These are phyloP conservation scores for Nomada ferruginata DNA, from an alignment of 2,888 invertebrate species.

Conservation along the genomic window DNA sequence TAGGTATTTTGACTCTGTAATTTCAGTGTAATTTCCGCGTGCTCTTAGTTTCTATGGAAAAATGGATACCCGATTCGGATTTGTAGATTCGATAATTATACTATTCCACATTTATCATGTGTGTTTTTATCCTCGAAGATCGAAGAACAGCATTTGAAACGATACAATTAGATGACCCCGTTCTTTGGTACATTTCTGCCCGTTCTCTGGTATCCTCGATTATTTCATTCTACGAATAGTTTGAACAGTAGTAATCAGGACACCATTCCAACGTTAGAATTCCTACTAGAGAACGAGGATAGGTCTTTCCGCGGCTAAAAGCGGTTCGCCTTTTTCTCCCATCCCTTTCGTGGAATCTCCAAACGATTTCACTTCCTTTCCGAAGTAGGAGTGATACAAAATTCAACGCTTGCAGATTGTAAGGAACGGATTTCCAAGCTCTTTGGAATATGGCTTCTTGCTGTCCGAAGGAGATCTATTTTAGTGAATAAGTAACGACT, in stretches of 20 bases:
- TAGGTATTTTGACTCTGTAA: too few species aligned
- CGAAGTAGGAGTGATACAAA: conserved; percentile 30
- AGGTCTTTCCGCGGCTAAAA: conserved; percentile 2
- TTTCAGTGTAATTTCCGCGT: too few species aligned
- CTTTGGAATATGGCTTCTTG: not conserved
- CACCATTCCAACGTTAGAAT: conserved; percentile 16
- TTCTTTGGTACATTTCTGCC: not conserved
- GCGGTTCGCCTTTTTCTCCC: not conserved
- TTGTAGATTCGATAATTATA: not conserved
- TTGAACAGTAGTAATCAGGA: conserved; percentile 24
- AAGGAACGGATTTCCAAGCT: conserved; percentile 13
- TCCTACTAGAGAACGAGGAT: conserved; percentile 6
- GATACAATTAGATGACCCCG: conserved; percentile 12
- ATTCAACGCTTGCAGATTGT: conserved; percentile 37
- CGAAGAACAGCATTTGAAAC: not conserved
- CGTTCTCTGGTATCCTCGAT: not conserved
- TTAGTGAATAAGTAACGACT: conserved; percentile 14
- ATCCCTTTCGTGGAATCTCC: not conserved
- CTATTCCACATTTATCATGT: not conserved
- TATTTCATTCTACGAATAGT: conserved; percentile 16
- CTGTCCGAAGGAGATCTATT: not conserved
- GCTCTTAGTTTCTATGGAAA: too few species aligned
- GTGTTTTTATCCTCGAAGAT: not conserved
- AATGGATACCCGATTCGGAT: too few species aligned
- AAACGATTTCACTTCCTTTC: conserved; percentile 10